phyloP scores from a whole-genome alignment of 2,797 vertebrate species.

The Sciurus vulgaris region DNA sequence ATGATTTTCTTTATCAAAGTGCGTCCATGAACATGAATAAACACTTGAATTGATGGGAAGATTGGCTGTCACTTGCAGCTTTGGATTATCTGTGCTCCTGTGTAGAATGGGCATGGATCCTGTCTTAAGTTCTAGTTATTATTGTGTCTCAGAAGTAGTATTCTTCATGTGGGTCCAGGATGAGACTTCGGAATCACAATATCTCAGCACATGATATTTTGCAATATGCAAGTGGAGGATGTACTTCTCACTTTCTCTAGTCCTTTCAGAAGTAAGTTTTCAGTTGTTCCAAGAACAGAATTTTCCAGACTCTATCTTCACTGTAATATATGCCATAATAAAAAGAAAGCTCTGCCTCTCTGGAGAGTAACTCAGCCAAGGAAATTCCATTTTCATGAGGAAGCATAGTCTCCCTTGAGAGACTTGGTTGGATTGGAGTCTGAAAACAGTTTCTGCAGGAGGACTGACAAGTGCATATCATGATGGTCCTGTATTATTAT shows the following conservation, averaged over 20 bases:
- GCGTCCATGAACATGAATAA: neutral
- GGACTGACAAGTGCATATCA: neutral
- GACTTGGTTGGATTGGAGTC: neutral
- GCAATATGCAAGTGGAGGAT: neutral
- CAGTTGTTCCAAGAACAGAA: constrained; percentile 46
- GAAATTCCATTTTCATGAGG: constrained; percentile 69
- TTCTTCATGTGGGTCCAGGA: neutral
- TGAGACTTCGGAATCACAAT: neutral
- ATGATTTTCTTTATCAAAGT: neutral
- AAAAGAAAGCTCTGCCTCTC: constrained; percentile 52
- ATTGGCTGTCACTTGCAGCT: neutral
- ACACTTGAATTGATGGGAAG: neutral
- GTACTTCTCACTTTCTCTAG: neutral
- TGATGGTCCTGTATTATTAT: neutral
- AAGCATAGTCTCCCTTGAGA: constrained; percentile 56
- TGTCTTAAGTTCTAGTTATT: neutral
- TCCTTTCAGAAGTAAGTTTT: constrained; percentile 14
- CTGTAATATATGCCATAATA: constrained; percentile 62
- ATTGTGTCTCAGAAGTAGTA: neutral
- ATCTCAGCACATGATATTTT: neutral
- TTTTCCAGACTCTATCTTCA: constrained; percentile 43
- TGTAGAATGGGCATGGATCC: neutral
- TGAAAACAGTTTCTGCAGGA: neutral
- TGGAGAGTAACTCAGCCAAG: constrained; percentile 54
- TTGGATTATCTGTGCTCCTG: neutral